phyloP scores from a whole-genome alignment of 2,888 invertebrate genomes.

The Heliconius charithonia region DNA sequence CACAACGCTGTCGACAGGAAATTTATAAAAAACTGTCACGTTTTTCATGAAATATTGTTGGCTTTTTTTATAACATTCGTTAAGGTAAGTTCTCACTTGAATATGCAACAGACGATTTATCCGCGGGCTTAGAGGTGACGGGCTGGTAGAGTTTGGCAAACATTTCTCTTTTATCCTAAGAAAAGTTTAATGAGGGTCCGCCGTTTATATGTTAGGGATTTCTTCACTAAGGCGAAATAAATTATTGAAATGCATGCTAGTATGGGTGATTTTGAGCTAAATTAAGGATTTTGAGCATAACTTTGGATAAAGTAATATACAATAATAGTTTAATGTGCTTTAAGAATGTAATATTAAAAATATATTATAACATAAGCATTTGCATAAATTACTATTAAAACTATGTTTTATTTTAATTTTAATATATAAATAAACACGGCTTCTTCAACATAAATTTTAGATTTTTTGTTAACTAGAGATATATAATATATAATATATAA shows the following conservation, averaged over 20 bases:
- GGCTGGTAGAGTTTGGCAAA: conserved; percentile 22
- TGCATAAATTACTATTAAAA: too few relatives aligned
- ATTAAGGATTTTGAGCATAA: background rate
- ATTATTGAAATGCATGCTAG: conserved; percentile 13
- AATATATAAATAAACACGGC: too few relatives aligned
- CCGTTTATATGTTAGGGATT: conserved; percentile 24
- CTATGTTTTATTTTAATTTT: too few relatives aligned
- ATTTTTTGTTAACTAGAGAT: too few relatives aligned
- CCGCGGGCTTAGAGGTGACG: conserved; percentile 23
- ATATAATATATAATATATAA: too few relatives aligned
- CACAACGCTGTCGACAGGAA: background rate
- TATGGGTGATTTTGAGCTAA: background rate
- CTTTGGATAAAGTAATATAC: too few relatives aligned
- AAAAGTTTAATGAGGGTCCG: conserved; percentile 30
- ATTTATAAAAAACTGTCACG: conserved; percentile 19
- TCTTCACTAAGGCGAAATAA: conserved; percentile 19
- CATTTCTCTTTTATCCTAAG: conserved; percentile 24
- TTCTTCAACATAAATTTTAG: too few relatives aligned
- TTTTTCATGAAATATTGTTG: conserved; percentile 13
- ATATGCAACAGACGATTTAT: conserved; percentile 28
- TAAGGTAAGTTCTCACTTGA: conserved; percentile 30
- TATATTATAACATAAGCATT: too few relatives aligned
- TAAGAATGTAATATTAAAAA: too few relatives aligned
- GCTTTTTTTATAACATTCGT: conserved; percentile 21
- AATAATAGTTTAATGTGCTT: too few relatives aligned